These are phyloP conservation scores for Andrena bucephala DNA, from an alignment of 2,888 invertebrate genomes.

Conservation along the genomic window DNA sequence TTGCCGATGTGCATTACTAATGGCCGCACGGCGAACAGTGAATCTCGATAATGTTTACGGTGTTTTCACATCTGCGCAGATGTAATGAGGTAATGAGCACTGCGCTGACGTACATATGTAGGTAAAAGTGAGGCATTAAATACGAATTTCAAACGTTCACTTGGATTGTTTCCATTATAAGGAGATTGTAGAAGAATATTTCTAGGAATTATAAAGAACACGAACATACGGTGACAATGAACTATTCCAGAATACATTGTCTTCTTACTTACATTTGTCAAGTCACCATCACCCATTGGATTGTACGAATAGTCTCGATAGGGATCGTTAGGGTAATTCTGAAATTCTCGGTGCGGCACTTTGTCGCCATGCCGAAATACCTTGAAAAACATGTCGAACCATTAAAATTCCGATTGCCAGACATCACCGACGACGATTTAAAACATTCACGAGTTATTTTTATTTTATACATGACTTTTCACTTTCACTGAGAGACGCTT, in stretches of 20 bases:
- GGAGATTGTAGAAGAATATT: background rate
- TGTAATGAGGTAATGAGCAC: background rate
- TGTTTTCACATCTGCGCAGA: background rate
- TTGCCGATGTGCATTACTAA: constrained; percentile 1
- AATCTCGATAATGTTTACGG: background rate
- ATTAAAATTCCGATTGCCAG: constrained; percentile 12
- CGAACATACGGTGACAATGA: background rate
- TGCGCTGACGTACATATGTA: background rate
- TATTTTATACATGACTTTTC: background rate
- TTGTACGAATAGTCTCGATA: constrained; percentile 84
- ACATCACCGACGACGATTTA: background rate
- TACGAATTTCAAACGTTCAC: background rate
- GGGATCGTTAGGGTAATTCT: constrained; percentile 86
- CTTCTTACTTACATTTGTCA: constrained; percentile 85
- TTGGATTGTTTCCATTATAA: background rate
- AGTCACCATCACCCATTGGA: constrained; percentile 86
- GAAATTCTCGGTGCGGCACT: constrained; percentile 86
- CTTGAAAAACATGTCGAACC: constrained; percentile 78
- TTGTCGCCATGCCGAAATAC: constrained; percentile 88
- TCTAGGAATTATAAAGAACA: background rate
- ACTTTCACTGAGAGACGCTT: constrained; percentile 2
- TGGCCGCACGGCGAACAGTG: background rate
- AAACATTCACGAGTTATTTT: background rate
- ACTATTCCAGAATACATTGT: background rate
- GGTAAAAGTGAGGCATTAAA: background rate